phyloP scores from a whole-genome alignment of 2,797 vertebrate species.

The Erithacus rubecula region DNA sequence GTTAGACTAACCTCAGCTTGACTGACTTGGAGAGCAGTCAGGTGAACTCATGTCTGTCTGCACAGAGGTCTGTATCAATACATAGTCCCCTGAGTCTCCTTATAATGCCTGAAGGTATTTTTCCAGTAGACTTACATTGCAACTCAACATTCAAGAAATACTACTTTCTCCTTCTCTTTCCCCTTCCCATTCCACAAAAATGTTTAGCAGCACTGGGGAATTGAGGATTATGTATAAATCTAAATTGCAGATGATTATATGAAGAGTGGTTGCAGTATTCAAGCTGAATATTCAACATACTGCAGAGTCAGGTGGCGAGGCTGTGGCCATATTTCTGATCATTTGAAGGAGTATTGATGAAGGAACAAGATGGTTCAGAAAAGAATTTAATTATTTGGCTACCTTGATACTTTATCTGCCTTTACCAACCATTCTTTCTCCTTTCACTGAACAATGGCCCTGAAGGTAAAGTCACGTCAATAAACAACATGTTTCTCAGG shows the following conservation, averaged over 20 bases:
- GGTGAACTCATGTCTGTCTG: slow-evolving; percentile 37
- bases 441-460: neutral
- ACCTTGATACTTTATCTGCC: neutral
- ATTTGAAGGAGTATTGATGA: neutral
- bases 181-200: neutral
- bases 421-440: neutral
- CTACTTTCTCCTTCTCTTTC: neutral
- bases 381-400: neutral
- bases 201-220: neutral
- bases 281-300: neutral
- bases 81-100: neutral
- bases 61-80: neutral
- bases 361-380: neutral
- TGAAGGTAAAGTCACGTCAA: neutral
- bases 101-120: neutral
- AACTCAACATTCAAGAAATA: neutral
- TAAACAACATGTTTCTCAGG: neutral
- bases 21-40: slow-evolving; percentile 1
- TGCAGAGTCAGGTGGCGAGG: neutral
- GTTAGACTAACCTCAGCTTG: neutral
- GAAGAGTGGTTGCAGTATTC: neutral
- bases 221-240: neutral
- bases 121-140: neutral
- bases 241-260: neutral
- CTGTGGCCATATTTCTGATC: neutral